Evolutionary conservation across 1,140 invertebrate genomes (phyloP), one percentile per base, ranked within the genome.

Genomic region (Physella acuta): DNA sequence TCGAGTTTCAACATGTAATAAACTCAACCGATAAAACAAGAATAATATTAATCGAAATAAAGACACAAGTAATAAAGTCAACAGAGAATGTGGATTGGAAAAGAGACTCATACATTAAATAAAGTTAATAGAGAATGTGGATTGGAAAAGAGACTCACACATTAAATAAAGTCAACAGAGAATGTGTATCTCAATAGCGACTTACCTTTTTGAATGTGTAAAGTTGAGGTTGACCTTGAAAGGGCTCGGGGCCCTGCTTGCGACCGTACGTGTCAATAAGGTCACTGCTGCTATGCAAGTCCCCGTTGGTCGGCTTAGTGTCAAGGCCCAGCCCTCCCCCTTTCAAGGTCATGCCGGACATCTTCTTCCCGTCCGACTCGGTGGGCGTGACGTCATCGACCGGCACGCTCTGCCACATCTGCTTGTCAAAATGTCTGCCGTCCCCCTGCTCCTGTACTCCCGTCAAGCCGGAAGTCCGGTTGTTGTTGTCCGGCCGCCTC

Each of bases 181-280:
- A n/a, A n/a, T n/a, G n/a, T n/a, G n/a, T n/a, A n/a, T n/a, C n/a
- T n/a, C n/a, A n/a, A n/a, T n/a, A n/a, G n/a, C n/a, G n/a, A n/a
- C 56, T 68, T 63, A 75, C 73, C 73, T 72, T 72, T 49, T 65
- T 72, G 55, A 75, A 75, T 20, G 68, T 75, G 51, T 72, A 75
- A 33, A 75, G 65, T 31, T 75, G 72, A 24, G 60, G 73, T 39
- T 75, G 71, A 3, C 63, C 60, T 1, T 49, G 62, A 51, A 72
- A 75, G 37, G 65, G 68, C 8, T 73, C 73, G 11, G 66, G 24
- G 36, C 59, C 63, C n/a, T 72, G 68, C 44, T 72, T 75, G 44
- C 56, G 64, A 49, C 39, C 52, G 68, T 72, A 72, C 24, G 71
- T 59, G 34, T 75, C 73, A 8, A 62, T 70, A n/a, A 68, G 65